A percentile compares a stretch with the other conserved stretches of the same genome.
Evolutionary conservation across 2,797 vertebrate genomes (phyloP).

Genomic region (Chaetophractus vellerosus): DNA sequence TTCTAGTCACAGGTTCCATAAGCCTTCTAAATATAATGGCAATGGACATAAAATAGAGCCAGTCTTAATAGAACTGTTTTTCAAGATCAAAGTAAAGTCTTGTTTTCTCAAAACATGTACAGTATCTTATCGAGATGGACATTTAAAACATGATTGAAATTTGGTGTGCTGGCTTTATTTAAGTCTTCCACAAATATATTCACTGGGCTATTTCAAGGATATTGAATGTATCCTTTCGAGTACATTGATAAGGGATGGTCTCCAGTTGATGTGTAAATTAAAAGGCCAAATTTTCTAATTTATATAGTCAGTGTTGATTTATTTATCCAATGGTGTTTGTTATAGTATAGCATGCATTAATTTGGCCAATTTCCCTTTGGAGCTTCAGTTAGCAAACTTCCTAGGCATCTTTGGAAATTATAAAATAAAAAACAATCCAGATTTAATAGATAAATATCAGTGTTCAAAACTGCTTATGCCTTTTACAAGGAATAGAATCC

Average conservation of each 20-base stretch:
- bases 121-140: slow-evolving; percentile 79
- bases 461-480: slow-evolving; percentile 55
- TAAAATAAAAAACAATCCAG: slow-evolving; percentile 66
- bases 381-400: slow-evolving; percentile 83
- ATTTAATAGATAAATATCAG: slow-evolving; percentile 55
- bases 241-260: slow-evolving; percentile 79
- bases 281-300: slow-evolving; percentile 86
- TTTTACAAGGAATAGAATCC: slow-evolving; percentile 52
- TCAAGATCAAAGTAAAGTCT: slow-evolving; percentile 71
- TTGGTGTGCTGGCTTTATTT: slow-evolving; percentile 61
- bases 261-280: slow-evolving; percentile 83
- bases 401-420: slow-evolving; percentile 49
- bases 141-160: slow-evolving; percentile 67
- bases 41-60: slow-evolving; percentile 71
- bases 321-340: slow-evolving; percentile 82
- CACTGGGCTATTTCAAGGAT: slow-evolving; percentile 59
- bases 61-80: slow-evolving; percentile 43
- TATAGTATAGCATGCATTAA: slow-evolving; percentile 70
- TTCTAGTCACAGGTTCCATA: slow-evolving; percentile 73
- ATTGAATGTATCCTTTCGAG: slow-evolving; percentile 64
- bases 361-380: slow-evolving; percentile 82
- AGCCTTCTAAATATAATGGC: slow-evolving; percentile 67
- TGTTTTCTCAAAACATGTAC: slow-evolving; percentile 70
- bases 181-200: slow-evolving; percentile 79
- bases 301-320: slow-evolving; percentile 83